Evolutionary conservation across 2,113 vertebrate genomes (phyloP).

Genomic region (Cranoglanis bouderius): DNA sequence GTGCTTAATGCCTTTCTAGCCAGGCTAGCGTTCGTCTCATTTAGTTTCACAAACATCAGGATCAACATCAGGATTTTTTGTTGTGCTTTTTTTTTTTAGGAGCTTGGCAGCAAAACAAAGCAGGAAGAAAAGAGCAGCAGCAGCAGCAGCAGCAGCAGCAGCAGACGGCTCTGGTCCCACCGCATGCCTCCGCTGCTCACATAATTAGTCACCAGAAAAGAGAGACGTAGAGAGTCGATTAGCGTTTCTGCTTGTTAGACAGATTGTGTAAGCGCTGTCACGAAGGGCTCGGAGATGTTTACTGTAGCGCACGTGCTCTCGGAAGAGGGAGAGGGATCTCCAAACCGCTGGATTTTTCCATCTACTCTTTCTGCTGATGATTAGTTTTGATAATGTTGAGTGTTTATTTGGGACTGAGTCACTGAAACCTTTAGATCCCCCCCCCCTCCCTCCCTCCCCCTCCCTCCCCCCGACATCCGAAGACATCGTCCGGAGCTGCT

Average conservation of each 20-base stretch:
- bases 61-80: background rate
- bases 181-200: constrained; percentile 49
- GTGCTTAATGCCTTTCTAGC: no score
- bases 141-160: background rate
- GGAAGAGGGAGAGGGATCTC: constrained; percentile 34
- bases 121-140: constrained; percentile 29
- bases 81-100: background rate
- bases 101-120: background rate
- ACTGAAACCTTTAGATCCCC: background rate
- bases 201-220: constrained; percentile 68
- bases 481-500: background rate
- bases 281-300: constrained; percentile 48
- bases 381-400: constrained; percentile 3
- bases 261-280: constrained; percentile 59
- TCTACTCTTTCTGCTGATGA: background rate
- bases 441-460: background rate
- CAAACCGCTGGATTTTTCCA: constrained; percentile 20
- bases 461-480: background rate
- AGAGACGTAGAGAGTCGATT: constrained; percentile 44
- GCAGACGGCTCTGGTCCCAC: constrained; percentile 57
- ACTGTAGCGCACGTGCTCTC: constrained; percentile 22
- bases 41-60: background rate
- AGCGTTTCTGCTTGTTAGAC: constrained; percentile 66
- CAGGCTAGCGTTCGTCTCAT: background rate
- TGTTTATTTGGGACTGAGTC: constrained; percentile 1